These are phyloP conservation scores for Drosophila melanica DNA, from an alignment of 1,140 invertebrate species.

Conservation along the genomic window DNA sequence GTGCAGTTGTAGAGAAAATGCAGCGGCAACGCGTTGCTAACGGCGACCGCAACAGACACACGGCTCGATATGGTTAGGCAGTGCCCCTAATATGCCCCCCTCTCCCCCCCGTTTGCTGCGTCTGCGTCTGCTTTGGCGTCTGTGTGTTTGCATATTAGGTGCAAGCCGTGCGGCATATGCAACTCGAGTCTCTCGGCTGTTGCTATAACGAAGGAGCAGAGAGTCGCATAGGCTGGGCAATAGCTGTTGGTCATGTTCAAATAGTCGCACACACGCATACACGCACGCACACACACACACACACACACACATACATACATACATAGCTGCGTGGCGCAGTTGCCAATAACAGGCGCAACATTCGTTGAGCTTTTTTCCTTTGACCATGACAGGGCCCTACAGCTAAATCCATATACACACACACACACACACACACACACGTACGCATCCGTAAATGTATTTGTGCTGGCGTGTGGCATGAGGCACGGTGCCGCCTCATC, in stretches of 20 bases:
- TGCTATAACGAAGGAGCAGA: constrained; percentile 43
- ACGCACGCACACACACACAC: constrained; percentile 32
- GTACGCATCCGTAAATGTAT: neutral
- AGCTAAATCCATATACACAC: constrained; percentile 13
- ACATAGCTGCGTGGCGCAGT: constrained; percentile 41
- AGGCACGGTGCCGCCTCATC: constrained; percentile 27
- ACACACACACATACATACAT: too few species aligned
- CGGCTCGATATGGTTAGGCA: constrained; percentile 72
- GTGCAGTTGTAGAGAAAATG: constrained; percentile 55
- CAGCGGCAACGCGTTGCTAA: constrained; percentile 74
- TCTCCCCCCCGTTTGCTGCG: neutral
- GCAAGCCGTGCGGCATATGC: constrained; percentile 65
- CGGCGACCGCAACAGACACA: constrained; percentile 78
- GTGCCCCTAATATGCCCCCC: neutral
- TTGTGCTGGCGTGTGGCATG: constrained; percentile 10
- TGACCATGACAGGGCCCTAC: constrained; percentile 60
- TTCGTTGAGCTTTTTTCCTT: constrained; percentile 76
- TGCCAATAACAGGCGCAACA: constrained; percentile 76
- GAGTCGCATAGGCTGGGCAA: constrained; percentile 34
- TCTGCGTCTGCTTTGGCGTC: constrained; percentile 11
- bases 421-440: neutral
- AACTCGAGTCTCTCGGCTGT: constrained; percentile 69
- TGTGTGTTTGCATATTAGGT: constrained; percentile 68
- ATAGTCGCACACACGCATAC: constrained; percentile 48
- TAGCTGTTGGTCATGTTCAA: constrained; percentile 78